These are phyloP conservation scores for Stegana nigrithorax DNA, from an alignment of 2,888 invertebrate genomes.

Conservation along the genomic window DNA sequence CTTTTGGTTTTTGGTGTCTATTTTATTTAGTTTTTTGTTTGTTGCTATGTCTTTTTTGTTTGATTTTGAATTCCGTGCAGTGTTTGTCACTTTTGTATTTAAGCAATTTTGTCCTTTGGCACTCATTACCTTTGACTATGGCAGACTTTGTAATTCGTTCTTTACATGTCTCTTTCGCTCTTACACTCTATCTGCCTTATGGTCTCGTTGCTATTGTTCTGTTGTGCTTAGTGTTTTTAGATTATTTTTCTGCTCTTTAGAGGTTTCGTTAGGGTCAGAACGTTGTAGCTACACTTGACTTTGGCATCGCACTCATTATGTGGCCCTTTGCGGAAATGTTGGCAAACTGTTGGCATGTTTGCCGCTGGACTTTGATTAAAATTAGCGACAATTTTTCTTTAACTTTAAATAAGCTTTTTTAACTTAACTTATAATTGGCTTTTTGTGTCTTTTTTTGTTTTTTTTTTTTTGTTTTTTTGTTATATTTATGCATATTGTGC, in stretches of 20 bases:
- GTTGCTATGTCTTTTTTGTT: slow-evolving; percentile 27
- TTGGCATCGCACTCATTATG: slow-evolving; percentile 57
- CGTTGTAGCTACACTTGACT: slow-evolving; percentile 36
- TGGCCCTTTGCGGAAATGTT: slow-evolving; percentile 65
- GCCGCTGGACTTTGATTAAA: slow-evolving; percentile 50
- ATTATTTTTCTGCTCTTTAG: neutral
- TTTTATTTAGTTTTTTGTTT: slow-evolving; percentile 6
- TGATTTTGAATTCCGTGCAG: slow-evolving; percentile 24
- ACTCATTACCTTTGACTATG: slow-evolving; percentile 51
- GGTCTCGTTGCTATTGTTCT: too few relatives aligned
- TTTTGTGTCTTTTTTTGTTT: slow-evolving; percentile 47
- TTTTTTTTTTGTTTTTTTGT: slow-evolving; percentile 33
- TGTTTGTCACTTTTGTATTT: slow-evolving; percentile 37
- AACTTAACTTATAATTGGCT: neutral
- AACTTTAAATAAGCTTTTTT: too few relatives aligned
- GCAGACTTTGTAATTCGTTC: neutral
- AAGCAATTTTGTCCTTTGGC: slow-evolving; percentile 51
- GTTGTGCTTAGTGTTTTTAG: slow-evolving; percentile 22
- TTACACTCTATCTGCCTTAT: too few relatives aligned
- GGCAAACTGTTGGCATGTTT: slow-evolving; percentile 53
- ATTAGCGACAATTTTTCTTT: slow-evolving; percentile 47
- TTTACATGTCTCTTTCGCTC: too few relatives aligned
- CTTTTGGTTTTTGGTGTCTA: slow-evolving; percentile 4
- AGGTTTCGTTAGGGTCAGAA: slow-evolving; percentile 36
- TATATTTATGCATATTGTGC: too few relatives aligned